Evolutionary conservation across 2,113 vertebrate genomes (phyloP).

Genomic region (rabbit (Oryctolagus cuniculus)): mOryCun1.1 NC_091438.1:144535501-144536000

Average conservation of each 20-base stretch:
- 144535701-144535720: neutral
- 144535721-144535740: neutral
- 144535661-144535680: neutral
- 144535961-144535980: no score
- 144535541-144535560: slow-evolving; percentile 29
- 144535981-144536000: no score
- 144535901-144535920: neutral
- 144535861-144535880: neutral
- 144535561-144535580: slow-evolving; percentile 61
- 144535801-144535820: neutral
- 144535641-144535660: neutral
- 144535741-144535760: slow-evolving; percentile 23
- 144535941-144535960: no score
- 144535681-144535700: neutral
- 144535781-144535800: neutral
- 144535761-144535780: slow-evolving; percentile 32
- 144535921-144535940: no score
- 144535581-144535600: slow-evolving; percentile 64
- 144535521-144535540: slow-evolving; percentile 42
- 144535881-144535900: neutral
- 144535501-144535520: neutral
- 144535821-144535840: slow-evolving; percentile 7
- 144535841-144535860: neutral
- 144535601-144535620: slow-evolving; percentile 36
- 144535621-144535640: neutral